These are phyloP conservation scores for Danio albolineatus DNA, from an alignment of 2,797 vertebrate species.

Conservation along the genomic window DNA sequence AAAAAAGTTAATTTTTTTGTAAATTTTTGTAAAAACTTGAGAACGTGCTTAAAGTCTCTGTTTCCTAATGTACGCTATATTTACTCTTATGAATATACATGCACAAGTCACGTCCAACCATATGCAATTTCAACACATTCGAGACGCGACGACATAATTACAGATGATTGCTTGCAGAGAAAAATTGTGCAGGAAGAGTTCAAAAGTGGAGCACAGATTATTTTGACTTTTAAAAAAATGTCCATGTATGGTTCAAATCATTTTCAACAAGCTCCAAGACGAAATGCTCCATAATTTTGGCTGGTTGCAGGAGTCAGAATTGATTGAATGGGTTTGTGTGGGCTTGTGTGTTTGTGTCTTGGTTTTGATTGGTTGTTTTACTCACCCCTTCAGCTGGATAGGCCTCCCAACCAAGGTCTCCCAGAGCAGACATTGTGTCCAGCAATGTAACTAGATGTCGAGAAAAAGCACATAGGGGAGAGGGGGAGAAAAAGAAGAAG, in stretches of 20 bases:
- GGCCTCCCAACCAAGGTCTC: slow-evolving; percentile 86
- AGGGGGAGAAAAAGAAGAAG: slow-evolving; percentile 15
- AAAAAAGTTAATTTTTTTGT: neutral
- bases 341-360: slow-evolving; percentile 10
- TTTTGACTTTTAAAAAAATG: slow-evolving; percentile 12
- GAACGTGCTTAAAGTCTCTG: neutral
- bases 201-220: slow-evolving; percentile 24
- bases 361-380: slow-evolving; percentile 55
- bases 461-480: slow-evolving; percentile 19
- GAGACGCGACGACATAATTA: slow-evolving; percentile 12
- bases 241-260: slow-evolving; percentile 3
- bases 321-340: slow-evolving; percentile 3
- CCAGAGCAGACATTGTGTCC: slow-evolving; percentile 85
- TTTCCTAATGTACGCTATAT: slow-evolving; percentile 15
- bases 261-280: slow-evolving; percentile 14
- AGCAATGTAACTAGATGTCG: slow-evolving; percentile 79
- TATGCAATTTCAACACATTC: slow-evolving; percentile 29
- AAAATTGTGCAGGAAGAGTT: neutral
- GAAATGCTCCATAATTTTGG: slow-evolving; percentile 23
- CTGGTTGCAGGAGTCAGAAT: slow-evolving; percentile 10
- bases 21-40: neutral
- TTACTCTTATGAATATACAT: slow-evolving; percentile 53
- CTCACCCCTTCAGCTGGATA: slow-evolving; percentile 86
- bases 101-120: slow-evolving; percentile 19
- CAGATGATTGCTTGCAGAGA: slow-evolving; percentile 4